phyloP scores from a whole-genome alignment of 2,797 vertebrate species.

The Catharus ustulatus region DNA sequence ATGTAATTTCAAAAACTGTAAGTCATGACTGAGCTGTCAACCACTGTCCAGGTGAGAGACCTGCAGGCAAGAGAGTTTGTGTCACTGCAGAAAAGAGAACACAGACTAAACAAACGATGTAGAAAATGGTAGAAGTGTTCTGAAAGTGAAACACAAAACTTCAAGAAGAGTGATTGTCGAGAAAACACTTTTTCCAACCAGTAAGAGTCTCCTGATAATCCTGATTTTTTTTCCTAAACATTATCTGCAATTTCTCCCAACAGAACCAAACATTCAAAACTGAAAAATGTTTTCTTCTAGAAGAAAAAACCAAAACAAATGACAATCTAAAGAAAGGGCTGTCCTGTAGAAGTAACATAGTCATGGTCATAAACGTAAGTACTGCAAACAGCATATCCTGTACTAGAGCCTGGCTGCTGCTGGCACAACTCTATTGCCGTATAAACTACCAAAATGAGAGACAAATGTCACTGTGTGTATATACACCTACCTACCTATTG shows the following conservation, averaged over 20 bases:
- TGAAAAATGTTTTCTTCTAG: background rate
- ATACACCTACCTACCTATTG: rapidly evolving
- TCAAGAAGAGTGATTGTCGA: background rate
- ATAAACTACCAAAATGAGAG: background rate
- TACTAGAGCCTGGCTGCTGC: background rate
- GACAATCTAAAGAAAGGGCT: background rate
- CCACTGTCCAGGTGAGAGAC: background rate
- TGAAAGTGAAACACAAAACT: background rate
- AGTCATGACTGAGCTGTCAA: background rate
- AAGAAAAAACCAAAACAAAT: background rate
- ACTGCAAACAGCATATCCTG: background rate
- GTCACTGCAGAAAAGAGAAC: background rate
- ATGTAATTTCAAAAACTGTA: background rate
- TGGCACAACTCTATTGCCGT: background rate
- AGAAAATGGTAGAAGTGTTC: background rate
- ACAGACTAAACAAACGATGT: background rate
- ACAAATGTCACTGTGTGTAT: background rate
- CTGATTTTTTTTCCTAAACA: background rate
- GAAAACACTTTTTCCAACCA: background rate
- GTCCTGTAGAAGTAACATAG: rapidly evolving
- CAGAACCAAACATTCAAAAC: background rate
- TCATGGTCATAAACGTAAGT: background rate
- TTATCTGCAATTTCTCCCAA: background rate
- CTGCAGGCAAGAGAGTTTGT: background rate
- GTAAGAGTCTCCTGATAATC: background rate